A percentile compares a stretch with the other conserved stretches of the same genome.
phyloP scores from a whole-genome alignment of 2,888 invertebrate genomes.

The Cephus pygmeus region DNA sequence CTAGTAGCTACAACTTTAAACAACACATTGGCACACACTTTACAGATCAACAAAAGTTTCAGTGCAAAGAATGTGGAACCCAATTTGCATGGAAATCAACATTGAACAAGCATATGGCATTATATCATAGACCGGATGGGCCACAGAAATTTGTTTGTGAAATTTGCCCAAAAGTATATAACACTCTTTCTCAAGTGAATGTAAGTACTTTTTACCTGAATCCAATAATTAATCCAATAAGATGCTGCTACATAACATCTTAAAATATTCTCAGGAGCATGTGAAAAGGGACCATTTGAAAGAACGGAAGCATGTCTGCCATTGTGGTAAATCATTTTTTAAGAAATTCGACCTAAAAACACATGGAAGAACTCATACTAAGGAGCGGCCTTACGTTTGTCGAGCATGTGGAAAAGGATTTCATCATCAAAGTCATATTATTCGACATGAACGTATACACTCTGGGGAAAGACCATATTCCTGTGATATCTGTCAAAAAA shows the following conservation, averaged over 20 bases:
- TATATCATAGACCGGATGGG: conserved; percentile 52
- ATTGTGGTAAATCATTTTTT: conserved; percentile 61
- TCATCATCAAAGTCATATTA: conserved; percentile 61
- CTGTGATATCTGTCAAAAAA: conserved; percentile 52
- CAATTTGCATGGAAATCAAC: conserved; percentile 64
- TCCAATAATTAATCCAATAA: neutral
- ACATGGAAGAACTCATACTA: conserved; percentile 60
- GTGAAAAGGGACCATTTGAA: conserved; percentile 62
- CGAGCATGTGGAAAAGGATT: conserved; percentile 60
- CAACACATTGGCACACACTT: conserved; percentile 63
- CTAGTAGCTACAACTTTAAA: conserved; percentile 58
- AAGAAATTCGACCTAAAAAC: conserved; percentile 63
- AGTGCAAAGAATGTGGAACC: conserved; percentile 56
- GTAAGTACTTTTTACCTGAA: conserved; percentile 38
- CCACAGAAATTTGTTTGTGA: conserved; percentile 57
- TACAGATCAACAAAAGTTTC: conserved; percentile 56
- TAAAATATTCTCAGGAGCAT: conserved; percentile 49
- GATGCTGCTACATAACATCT: neutral
- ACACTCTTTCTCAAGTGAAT: conserved; percentile 58
- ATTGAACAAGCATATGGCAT: conserved; percentile 59
- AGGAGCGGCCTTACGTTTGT: conserved; percentile 62
- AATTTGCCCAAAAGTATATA: conserved; percentile 57
- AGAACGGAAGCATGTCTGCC: conserved; percentile 58
- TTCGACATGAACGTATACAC: conserved; percentile 62
- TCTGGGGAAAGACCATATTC: conserved; percentile 52